phyloP scores from a whole-genome alignment of 2,888 invertebrate species.

The Leptopterna dolabrata region DNA sequence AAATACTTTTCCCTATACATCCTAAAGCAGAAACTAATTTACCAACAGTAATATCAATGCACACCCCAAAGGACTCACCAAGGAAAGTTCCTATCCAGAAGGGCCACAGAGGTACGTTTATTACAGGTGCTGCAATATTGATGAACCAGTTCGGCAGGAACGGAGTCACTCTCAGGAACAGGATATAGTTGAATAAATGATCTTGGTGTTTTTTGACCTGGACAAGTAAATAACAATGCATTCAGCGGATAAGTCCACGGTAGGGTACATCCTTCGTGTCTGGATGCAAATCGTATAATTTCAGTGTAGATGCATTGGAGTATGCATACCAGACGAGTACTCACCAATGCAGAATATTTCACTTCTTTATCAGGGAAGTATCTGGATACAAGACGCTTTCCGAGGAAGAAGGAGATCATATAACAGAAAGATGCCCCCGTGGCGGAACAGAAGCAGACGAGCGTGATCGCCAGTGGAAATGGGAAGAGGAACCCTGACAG shows the following conservation, averaged over 20 bases:
- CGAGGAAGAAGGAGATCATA: slow-evolving; percentile 89
- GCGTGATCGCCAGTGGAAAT: slow-evolving; percentile 86
- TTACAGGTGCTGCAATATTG: slow-evolving; percentile 94
- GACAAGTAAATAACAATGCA: slow-evolving; percentile 25
- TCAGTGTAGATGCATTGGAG: too few species aligned
- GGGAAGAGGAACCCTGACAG: slow-evolving; percentile 96
- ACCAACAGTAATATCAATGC: too few species aligned
- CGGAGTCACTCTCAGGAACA: slow-evolving; percentile 97
- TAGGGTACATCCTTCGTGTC: not conserved
- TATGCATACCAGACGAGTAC: not conserved
- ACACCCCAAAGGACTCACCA: slow-evolving; percentile 70
- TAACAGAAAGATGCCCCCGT: slow-evolving; percentile 96
- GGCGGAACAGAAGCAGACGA: slow-evolving; percentile 95
- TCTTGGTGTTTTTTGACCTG: slow-evolving; percentile 81
- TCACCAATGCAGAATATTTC: slow-evolving; percentile 86
- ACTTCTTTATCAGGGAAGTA: slow-evolving; percentile 90
- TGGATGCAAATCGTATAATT: not conserved
- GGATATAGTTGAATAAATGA: slow-evolving; percentile 93
- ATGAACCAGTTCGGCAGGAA: slow-evolving; percentile 99
- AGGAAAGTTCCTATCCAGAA: slow-evolving; percentile 97
- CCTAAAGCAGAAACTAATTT: too few species aligned
- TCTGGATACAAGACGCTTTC: slow-evolving; percentile 83
- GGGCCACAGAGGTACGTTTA: slow-evolving; percentile 91
- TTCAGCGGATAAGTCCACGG: not conserved
- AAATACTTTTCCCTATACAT: too few species aligned